Base-by-base conservation (phyloP, 2,113 vertebrate species). In the Malaclemys terrapin region DNA sequence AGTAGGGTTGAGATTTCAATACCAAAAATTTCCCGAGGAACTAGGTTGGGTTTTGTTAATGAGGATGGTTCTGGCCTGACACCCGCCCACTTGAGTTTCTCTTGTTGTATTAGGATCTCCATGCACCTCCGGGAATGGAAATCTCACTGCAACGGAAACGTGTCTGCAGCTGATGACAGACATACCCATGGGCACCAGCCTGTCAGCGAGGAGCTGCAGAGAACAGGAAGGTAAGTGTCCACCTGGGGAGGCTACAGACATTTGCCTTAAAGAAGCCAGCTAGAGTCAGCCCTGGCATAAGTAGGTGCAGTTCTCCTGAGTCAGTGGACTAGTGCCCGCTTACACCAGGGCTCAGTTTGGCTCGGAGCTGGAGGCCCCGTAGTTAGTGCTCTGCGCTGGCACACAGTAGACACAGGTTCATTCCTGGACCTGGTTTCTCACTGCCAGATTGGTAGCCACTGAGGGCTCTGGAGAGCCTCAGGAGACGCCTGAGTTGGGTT, bases 201-300 rank as follows among this genome's bases (percentile, higher is more conserved):
- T 10, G 59, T 84, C 13, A 89, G 91, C 13, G 96, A 96, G 5
- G 98, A 99, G 94, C 81, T 99, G 89, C 95, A 97, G 92, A 97
- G 97, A 89, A 99, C 98, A 0, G 98, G 98, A 92, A 98, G 98
- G 98, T 99, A 91, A 96, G 98, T 95, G 47, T 6, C 8, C 85
- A 50, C 80, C 76, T 0, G 2, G 49, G 14, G 65, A 29, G 87
- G 75, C 17, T 69, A 27, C 42, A 4, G 47, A 35, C n/a, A 25
- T 76, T 25, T 47, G 72, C 11, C 24, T 27, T 9, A 76, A 42
- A 45, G 42, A 45, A 45, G 42, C 10, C 69, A 72, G 69, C n/a
- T 38, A 72, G 69, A 72, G 52, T 14, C 53, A 38, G n/a, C 53
- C 11, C 80, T 12, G 5, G 38, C 38, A 25, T 75, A 42, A 45